Percentiles rank a stretch among this genome's conserved stretches.
Conservation (phyloP, 2,113 vertebrate genomes). For the Aepyceros melampus region DNA sequence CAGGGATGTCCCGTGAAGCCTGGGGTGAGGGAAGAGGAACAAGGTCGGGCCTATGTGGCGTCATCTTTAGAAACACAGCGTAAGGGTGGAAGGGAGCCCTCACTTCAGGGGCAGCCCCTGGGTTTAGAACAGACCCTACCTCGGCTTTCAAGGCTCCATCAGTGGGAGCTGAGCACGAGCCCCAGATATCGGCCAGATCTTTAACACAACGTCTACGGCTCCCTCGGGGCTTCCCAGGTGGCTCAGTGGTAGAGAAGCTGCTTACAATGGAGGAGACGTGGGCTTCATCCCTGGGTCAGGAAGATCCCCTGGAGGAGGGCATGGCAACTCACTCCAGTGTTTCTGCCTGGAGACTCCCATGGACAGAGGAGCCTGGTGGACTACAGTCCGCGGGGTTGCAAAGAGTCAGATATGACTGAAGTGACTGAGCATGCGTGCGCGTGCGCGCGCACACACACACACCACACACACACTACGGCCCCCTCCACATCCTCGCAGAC, state of each 20-base stretch:
- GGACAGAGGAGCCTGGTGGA: neutral
- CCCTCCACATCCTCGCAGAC: neutral
- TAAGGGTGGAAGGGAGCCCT: neutral
- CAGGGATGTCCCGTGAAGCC: rapidly evolving
- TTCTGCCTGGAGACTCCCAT: neutral
- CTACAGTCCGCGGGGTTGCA: rapidly evolving
- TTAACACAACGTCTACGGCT: rapidly evolving
- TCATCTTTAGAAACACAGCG: neutral
- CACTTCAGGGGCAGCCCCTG: neutral
- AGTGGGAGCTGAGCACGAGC: rapidly evolving
- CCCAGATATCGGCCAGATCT: neutral
- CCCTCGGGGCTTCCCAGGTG: neutral
- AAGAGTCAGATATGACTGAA: neutral
- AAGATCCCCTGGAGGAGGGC: neutral
- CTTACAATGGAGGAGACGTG: neutral
- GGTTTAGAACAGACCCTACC: neutral
- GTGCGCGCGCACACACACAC: rapidly evolving
- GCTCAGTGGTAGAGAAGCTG: neutral
- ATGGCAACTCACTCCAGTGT: neutral
- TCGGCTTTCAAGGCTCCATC: neutral
- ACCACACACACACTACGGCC: neutral
- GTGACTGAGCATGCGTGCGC: rapidly evolving
- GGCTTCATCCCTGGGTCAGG: neutral
- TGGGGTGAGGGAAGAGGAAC: too few relatives aligned
- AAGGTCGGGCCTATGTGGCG: neutral